A percentile compares a stretch with the other conserved stretches of the same genome.
Conservation (phyloP, 2,888 invertebrate species). For the Drosophila niveifrons region DNA sequence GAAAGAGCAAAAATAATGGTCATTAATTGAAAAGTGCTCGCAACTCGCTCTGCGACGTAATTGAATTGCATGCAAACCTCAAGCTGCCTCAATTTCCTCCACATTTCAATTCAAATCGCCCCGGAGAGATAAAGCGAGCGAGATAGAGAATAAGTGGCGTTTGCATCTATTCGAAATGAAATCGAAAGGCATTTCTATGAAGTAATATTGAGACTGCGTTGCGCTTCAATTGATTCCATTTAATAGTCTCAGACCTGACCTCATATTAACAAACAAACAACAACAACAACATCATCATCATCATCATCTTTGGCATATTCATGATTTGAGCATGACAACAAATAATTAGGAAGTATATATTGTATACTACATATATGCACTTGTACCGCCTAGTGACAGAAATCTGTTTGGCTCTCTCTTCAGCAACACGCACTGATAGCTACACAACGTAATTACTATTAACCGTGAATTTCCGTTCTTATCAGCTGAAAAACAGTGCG, state of each 20-base stretch:
- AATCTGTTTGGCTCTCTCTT: conserved; percentile 37
- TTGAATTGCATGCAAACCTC: conserved; percentile 75
- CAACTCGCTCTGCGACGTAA: conserved; percentile 60
- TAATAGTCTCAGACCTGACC: conserved; percentile 47
- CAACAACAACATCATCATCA: conserved; percentile 30
- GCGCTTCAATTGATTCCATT: conserved; percentile 65
- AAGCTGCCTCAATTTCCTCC: background rate
- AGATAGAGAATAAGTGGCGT: background rate
- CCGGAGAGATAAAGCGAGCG: background rate
- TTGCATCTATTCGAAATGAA: conserved; percentile 55
- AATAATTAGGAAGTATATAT: conserved; percentile 7
- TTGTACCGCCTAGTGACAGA: conserved; percentile 59
- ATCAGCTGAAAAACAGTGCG: conserved; percentile 58
- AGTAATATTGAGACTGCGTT: conserved; percentile 5
- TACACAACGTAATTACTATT: conserved; percentile 62
- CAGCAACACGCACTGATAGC: conserved; percentile 58
- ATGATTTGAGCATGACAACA: conserved; percentile 2
- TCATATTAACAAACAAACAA: conserved; percentile 23
- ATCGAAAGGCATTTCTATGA: conserved; percentile 58
- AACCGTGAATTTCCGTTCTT: conserved; percentile 60
- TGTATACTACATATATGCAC: background rate
- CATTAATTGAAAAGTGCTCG: conserved; percentile 70
- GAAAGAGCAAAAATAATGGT: conserved; percentile 24
- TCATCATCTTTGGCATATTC: conserved; percentile 18
- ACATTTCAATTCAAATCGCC: conserved; percentile 18